phyloP scores from a whole-genome alignment of 2,113 vertebrate species.

The Oncorhynchus kisutch region DNA sequence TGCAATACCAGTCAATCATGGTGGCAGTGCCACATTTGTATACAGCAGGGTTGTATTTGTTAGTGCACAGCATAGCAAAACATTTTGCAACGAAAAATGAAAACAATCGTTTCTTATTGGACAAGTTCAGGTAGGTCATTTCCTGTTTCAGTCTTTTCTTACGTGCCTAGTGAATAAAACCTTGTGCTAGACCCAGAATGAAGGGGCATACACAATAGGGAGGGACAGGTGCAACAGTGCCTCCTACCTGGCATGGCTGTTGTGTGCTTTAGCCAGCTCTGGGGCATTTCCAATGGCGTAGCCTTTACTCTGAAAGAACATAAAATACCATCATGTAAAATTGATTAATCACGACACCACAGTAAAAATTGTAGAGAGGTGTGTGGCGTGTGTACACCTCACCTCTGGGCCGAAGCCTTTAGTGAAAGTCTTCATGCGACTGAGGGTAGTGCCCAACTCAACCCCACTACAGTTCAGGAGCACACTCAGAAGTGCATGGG shows the following conservation, averaged over 20 bases:
- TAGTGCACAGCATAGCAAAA: neutral
- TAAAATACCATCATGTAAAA: neutral
- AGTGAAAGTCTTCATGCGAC: constrained; percentile 98
- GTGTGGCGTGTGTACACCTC: constrained; percentile 29
- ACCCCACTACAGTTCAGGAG: constrained; percentile 96
- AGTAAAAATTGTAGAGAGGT: neutral
- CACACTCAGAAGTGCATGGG: constrained; percentile 93
- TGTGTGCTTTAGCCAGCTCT: constrained; percentile 96
- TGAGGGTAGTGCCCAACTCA: constrained; percentile 89
- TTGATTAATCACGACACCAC: neutral
- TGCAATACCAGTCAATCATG: no score
- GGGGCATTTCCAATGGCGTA: constrained; percentile 99
- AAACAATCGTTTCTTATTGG: no score
- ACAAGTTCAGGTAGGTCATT: no score
- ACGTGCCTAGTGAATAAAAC: neutral
- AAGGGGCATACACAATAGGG: no score
- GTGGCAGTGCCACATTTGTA: neutral
- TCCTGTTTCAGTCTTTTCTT: no score
- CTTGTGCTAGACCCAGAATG: neutral
- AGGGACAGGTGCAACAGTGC: constrained; percentile 6
- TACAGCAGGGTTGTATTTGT: neutral
- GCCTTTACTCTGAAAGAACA: constrained; percentile 88
- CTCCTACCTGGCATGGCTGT: constrained; percentile 95
- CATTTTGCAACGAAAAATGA: neutral
- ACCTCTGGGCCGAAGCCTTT: constrained; percentile 98